Evolutionary conservation across 2,888 invertebrate species (phyloP).

Genomic region (Cephonodes hylas): DNA sequence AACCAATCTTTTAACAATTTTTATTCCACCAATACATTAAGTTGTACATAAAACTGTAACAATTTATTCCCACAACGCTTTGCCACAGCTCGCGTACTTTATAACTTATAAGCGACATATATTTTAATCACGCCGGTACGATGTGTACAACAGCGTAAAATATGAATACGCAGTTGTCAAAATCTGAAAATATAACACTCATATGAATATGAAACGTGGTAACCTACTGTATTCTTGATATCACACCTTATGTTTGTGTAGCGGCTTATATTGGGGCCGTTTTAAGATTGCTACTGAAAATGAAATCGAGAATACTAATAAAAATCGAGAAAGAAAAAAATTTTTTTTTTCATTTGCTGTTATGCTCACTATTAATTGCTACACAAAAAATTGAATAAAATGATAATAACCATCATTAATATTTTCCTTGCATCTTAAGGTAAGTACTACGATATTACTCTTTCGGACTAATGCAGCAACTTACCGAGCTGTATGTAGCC

Average conservation of each 20-base stretch:
- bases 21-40: no score
- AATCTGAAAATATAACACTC: constrained; percentile 49
- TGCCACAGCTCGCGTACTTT: neutral
- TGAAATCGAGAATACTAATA: no score
- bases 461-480: no score
- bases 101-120: constrained; percentile 3
- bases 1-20: no score
- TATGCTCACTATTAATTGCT: neutral
- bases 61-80: neutral
- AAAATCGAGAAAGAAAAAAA: no score
- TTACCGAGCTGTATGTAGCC: constrained; percentile 63
- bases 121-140: constrained; percentile 44
- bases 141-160: constrained; percentile 60
- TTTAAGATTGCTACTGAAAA: no score
- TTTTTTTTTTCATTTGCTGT: no score
- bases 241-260: neutral
- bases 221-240: neutral
- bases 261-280: no score
- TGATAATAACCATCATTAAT: no score
- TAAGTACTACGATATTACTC: no score
- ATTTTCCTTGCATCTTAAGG: no score
- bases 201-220: neutral
- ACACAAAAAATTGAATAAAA: neutral
- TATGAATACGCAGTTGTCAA: constrained; percentile 63
- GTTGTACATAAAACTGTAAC: neutral